Percentiles rank a stretch among this genome's conserved stretches.
These are phyloP conservation scores for Cydia strobilella DNA, from an alignment of 1,140 invertebrate genomes.

Conservation along the genomic window DNA sequence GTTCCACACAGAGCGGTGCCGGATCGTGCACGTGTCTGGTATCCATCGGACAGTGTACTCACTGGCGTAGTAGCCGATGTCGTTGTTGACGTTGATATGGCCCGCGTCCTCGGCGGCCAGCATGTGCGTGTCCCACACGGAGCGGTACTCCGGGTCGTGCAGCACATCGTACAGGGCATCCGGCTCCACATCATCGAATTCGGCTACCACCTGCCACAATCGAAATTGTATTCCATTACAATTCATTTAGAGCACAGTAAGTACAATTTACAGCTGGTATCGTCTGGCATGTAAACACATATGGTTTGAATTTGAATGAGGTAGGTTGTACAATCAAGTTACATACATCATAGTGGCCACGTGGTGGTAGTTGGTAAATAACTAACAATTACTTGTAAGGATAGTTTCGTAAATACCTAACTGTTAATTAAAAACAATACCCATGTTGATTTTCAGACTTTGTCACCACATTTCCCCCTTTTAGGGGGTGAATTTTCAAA, in stretches of 20 bases:
- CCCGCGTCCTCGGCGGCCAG: conserved; percentile 92
- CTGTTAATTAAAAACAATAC: no score
- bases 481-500: no score
- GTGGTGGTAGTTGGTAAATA: no score
- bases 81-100: conserved; percentile 94
- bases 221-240: conserved; percentile 48
- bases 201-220: conserved; percentile 84
- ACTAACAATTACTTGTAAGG: no score
- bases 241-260: background rate
- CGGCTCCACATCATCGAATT: conserved; percentile 87
- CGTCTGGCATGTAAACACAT: no score
- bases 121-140: conserved; percentile 94
- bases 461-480: no score
- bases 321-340: no score
- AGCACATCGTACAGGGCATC: conserved; percentile 92
- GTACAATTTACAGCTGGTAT: no score
- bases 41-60: conserved; percentile 82
- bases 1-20: conserved; percentile 70
- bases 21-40: conserved; percentile 79
- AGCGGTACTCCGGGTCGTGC: conserved; percentile 93
- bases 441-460: no score
- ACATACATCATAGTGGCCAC: no score
- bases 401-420: no score
- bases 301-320: no score
- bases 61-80: conserved; percentile 96